Base-by-base conservation (phyloP, 2,797 vertebrate genomes). In the Coregonus suidteri region DNA sequence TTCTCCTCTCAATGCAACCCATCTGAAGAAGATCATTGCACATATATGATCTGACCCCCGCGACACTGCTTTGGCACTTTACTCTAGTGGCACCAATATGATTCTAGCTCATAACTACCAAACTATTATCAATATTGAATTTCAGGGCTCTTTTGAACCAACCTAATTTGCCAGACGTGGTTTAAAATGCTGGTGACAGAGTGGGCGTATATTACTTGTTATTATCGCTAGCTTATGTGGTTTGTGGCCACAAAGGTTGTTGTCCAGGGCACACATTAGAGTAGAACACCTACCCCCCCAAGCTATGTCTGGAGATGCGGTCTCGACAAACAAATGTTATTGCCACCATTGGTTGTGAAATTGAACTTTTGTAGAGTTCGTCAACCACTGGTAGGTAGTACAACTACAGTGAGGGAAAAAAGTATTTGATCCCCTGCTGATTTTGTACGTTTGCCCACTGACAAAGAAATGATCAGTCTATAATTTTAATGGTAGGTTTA, bases 301-400 rank as follows among this genome's bases (percentile, higher is more conserved):
- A 47, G 41, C 11, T 47, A 47, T 11, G 11, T 47, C 11, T 11
- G 41, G 15, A 1, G 14, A 25, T 34, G 13, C 30, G 15, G 66
- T 68, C 66, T 47, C 11, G 14, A 68, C 34, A 68, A 68, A 68
- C 30, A 68, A 68, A 68, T 37, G 6, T 34, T 68, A 68, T 35
- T 37, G 66, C 31, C 5, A 37, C 4, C 16, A 68, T 7, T 68
- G 31, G 34, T 68, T 41, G 66, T 35, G 6, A 37, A 68, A 18
- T 1, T 68, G 34, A 68, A 37, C 13, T 68, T 35, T 14, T 25
- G 20, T 13, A 66, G 11, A 66, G n/a, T 47, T 47, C 0, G 41
- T 47, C 41, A 47, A 13, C 41, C 41, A 47, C 41, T 47, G 41
- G 41, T 47, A 13, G 41, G 41, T 47, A 13, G 41, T 47, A 47